Percentiles rank a stretch among this genome's conserved stretches.
phyloP scores from a whole-genome alignment of 2,888 invertebrate genomes.

The Luffia ferchaultella region DNA sequence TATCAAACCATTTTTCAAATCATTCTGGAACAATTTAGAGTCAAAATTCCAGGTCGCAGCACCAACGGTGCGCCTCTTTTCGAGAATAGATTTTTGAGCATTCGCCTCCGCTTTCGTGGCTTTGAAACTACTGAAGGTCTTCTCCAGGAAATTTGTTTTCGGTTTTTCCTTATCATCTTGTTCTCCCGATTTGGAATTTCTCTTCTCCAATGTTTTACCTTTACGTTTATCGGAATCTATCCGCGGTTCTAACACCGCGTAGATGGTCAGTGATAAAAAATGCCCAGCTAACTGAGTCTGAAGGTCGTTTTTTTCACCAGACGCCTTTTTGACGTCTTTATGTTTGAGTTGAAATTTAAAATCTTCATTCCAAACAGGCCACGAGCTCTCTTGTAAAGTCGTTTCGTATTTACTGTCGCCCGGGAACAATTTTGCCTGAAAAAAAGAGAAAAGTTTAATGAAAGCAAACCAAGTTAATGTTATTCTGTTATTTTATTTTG shows the following conservation, averaged over 20 bases:
- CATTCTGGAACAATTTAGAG: conserved; percentile 68
- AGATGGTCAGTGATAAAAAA: conserved; percentile 74
- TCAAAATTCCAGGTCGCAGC: conserved; percentile 75
- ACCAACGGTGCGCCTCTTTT: conserved; percentile 72
- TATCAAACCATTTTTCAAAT: conserved; percentile 65
- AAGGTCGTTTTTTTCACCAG: conserved; percentile 48
- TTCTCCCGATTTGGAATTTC: conserved; percentile 41
- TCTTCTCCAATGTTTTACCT: conserved; percentile 37
- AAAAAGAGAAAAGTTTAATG: conserved; percentile 15
- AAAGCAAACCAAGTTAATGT: too few species aligned
- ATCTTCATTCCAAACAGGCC: conserved; percentile 84
- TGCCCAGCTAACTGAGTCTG: conserved; percentile 70
- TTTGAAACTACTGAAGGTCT: conserved; percentile 56
- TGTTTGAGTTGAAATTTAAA: conserved; percentile 73
- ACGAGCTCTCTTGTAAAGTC: conserved; percentile 75
- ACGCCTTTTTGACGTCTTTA: conserved; percentile 50
- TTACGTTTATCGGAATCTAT: conserved; percentile 40
- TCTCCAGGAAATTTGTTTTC: conserved; percentile 48
- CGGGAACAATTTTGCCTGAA: conserved; percentile 80
- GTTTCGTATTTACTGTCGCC: conserved; percentile 80
- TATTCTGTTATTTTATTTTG: too few species aligned
- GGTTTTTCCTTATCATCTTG: conserved; percentile 57
- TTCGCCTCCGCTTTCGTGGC: conserved; percentile 48
- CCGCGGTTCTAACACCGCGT: conserved; percentile 71
- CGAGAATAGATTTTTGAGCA: conserved; percentile 58